phyloP scores from a whole-genome alignment of 2,113 vertebrate genomes.

The Nesoenas mayeri region DNA sequence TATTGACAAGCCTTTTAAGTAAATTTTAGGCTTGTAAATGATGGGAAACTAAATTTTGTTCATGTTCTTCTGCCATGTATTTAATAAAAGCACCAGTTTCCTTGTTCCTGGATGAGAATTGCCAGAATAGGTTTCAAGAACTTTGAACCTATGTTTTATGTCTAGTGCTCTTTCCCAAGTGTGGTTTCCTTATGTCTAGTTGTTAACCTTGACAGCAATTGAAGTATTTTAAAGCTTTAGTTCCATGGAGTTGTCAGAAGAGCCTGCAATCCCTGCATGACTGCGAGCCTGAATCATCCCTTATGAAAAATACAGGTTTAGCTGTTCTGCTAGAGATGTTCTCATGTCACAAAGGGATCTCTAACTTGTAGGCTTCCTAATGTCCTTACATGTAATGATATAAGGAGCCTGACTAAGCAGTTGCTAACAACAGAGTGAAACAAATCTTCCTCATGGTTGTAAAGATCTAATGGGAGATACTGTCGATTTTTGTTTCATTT shows the following conservation, averaged over 20 bases:
- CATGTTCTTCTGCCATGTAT: not conserved
- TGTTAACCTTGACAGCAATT: not conserved
- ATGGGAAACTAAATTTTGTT: not conserved
- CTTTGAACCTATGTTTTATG: not conserved
- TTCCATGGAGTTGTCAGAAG: not conserved
- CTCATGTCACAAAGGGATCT: not conserved
- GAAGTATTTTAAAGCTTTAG: not conserved
- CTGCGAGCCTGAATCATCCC: not conserved
- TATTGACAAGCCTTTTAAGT: not conserved
- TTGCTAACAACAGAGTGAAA: not conserved
- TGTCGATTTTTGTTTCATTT: not conserved
- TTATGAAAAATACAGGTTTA: not conserved
- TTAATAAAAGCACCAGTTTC: not conserved
- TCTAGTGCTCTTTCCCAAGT: not conserved
- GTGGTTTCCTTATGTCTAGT: not conserved
- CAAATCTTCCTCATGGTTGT: not conserved
- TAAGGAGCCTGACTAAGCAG: not conserved
- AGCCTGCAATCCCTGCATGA: not conserved
- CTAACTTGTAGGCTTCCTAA: not conserved
- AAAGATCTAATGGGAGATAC: not conserved
- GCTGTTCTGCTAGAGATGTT: not conserved
- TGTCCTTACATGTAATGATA: not conserved
- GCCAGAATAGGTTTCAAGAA: not conserved
- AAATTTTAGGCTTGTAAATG: not conserved
- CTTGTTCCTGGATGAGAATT: slow-evolving; percentile 5